Evolutionary conservation across 92 coral and sea anemone species (phyloP).

Genomic region (Zoanthus solanderi): DNA sequence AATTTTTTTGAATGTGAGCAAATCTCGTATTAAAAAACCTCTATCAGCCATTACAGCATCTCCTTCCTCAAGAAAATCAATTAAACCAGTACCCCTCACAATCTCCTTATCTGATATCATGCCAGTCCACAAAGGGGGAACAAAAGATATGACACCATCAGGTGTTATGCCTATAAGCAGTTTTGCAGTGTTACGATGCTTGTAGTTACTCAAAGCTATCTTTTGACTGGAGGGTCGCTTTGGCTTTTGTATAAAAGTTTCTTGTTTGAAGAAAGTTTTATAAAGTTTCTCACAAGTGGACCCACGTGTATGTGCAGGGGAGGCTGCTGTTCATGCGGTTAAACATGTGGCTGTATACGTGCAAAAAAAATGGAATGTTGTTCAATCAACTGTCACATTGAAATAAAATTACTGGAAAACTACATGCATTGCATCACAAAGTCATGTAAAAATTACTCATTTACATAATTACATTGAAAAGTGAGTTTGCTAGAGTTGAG

Average conservation of each 20-base stretch:
- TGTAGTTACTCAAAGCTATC: neutral
- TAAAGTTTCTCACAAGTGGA: neutral
- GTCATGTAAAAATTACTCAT: neutral
- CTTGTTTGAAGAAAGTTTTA: neutral
- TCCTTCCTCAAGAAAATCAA: too few relatives aligned
- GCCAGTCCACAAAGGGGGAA: too few relatives aligned
- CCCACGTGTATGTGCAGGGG: neutral
- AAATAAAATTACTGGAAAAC: neutral
- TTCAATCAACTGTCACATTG: neutral
- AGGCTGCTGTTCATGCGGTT: neutral
- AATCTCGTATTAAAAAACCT: too few relatives aligned
- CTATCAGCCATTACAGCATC: too few relatives aligned
- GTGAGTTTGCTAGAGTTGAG: neutral
- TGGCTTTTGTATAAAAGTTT: too few relatives aligned
- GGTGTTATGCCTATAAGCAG: too few relatives aligned
- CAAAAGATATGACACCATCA: too few relatives aligned
- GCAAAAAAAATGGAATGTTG: too few relatives aligned
- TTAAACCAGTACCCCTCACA: too few relatives aligned
- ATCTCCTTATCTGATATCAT: too few relatives aligned
- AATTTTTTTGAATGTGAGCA: too few relatives aligned
- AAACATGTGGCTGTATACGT: too few relatives aligned
- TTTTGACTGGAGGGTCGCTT: neutral
- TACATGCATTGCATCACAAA: conserved; percentile 3
- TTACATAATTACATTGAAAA: neutral
- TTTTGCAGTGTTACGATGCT: neutral